Base-by-base conservation (phyloP, 1,140 invertebrate genomes). In the Atopsyche davidsoni region DNA sequence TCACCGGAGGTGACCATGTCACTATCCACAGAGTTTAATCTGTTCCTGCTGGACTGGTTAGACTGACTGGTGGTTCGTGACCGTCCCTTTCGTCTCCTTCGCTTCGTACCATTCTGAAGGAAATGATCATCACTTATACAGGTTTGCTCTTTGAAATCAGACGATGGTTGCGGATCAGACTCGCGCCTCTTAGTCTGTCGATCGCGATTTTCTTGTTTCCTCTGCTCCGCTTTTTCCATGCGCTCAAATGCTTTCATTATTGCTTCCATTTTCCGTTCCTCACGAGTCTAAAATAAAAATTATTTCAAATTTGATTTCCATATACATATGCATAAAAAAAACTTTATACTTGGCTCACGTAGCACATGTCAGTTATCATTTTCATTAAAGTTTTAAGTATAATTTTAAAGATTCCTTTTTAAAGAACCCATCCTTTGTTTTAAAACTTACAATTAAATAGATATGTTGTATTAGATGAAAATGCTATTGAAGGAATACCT, bases 261-360 rank as follows among this genome's bases (percentile, higher is more conserved):
- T 0, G 92, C 91, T 62, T 94, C 89, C 77, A 98, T 84, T 72
- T 98, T 98, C n/a, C 92, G 78, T 62, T 98, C 93, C 68, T 98
- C 94, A 2, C 92, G 72, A 2, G 88, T 89, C 84, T 89, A 70
- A 40, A 70, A 69, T 25, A 28, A 38, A 55, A 51, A 48, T 28
- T 1, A 32, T 38, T n/a, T 9, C 14, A 14, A 7, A 38, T 9
- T 9, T n/a, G 14, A 38, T 38, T 6, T 28, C 23, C 59, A 59
- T 46, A 24, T 44, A 51, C 57, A 35, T 46, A 32, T 9, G 40
- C 24, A 32, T 24, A 39, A 14, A 44, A 44, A 43, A 44, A 38
- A 18, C 31, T 23, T 49, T 24, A 36, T 49, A 41, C 11, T 34
- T 34, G 34, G n/a, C n/a, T n/a, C n/a, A n/a, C n/a, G n/a, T n/a